A percentile compares a stretch with the other conserved stretches of the same genome.
These are phyloP conservation scores for Periphyllus acericola DNA, from an alignment of 2,888 invertebrate species.

Conservation along the genomic window DNA sequence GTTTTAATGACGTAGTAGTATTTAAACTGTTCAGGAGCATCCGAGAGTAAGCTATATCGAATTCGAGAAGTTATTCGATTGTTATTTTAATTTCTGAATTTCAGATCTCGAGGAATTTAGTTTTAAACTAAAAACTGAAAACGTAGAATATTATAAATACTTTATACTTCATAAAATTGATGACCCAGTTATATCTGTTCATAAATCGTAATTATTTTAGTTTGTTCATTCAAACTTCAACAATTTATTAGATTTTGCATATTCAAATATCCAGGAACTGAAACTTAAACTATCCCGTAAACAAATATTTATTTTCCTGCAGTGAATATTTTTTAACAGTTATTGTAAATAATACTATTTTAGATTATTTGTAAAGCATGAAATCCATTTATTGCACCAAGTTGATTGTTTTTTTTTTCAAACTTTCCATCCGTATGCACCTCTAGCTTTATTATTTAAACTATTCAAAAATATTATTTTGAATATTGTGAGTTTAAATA, in stretches of 20 bases:
- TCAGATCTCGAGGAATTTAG: neutral
- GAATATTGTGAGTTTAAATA: too few relatives aligned
- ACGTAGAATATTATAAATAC: neutral
- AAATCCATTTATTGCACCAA: too few relatives aligned
- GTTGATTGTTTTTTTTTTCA: too few relatives aligned
- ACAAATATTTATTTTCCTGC: too few relatives aligned
- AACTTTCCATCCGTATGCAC: too few relatives aligned
- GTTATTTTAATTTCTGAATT: neutral
- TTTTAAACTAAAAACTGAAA: slow-evolving; percentile 5
- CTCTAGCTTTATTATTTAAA: too few relatives aligned
- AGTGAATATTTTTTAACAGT: too few relatives aligned
- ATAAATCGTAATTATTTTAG: slow-evolving; percentile 8
- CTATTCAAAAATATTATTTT: too few relatives aligned
- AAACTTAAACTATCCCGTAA: neutral
- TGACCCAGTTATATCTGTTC: neutral
- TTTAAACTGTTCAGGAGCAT: neutral
- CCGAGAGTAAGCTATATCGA: neutral
- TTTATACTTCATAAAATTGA: neutral
- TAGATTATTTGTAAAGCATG: too few relatives aligned
- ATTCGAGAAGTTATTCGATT: neutral
- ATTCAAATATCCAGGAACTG: neutral
- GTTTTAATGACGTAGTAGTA: neutral
- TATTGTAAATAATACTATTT: too few relatives aligned
- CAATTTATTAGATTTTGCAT: neutral
- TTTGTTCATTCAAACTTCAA: neutral